phyloP scores from a whole-genome alignment of 2,797 vertebrate genomes.

The Dromococcyx pavoninus region DNA sequence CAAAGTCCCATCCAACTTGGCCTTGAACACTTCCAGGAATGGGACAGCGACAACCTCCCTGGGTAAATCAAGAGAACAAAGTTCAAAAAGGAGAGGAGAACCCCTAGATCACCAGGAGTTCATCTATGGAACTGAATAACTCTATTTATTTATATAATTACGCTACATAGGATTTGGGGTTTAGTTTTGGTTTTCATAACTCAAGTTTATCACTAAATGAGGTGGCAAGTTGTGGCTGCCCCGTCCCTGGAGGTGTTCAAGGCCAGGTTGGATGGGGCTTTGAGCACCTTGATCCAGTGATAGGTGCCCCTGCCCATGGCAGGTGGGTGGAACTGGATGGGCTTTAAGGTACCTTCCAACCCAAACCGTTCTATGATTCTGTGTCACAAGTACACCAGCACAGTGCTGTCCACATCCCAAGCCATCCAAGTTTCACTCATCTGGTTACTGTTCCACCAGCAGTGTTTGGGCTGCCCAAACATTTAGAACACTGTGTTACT shows the following conservation, averaged over 20 bases:
- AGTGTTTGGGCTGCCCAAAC: background rate
- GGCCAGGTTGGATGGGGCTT: no score
- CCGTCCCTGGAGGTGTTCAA: no score
- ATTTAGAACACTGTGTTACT: background rate
- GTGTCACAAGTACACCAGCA: background rate
- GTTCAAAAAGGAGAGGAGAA: background rate
- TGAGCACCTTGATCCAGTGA: no score
- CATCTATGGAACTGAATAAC: background rate
- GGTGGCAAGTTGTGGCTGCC: background rate
- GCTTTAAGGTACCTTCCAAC: no score
- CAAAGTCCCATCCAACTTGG: no score
- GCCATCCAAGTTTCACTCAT: background rate
- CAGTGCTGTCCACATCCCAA: fast-evolving
- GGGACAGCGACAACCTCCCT: no score
- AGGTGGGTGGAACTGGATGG: no score
- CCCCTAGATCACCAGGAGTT: background rate
- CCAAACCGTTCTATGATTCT: no score
- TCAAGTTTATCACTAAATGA: background rate
- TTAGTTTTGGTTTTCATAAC: background rate
- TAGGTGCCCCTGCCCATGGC: no score
- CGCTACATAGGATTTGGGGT: background rate
- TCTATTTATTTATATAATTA: background rate
- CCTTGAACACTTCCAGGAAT: no score
- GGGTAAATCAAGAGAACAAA: background rate
- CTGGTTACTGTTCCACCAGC: background rate